phyloP scores from a whole-genome alignment of 2,113 vertebrate genomes.

The Caloenas nicobarica region DNA sequence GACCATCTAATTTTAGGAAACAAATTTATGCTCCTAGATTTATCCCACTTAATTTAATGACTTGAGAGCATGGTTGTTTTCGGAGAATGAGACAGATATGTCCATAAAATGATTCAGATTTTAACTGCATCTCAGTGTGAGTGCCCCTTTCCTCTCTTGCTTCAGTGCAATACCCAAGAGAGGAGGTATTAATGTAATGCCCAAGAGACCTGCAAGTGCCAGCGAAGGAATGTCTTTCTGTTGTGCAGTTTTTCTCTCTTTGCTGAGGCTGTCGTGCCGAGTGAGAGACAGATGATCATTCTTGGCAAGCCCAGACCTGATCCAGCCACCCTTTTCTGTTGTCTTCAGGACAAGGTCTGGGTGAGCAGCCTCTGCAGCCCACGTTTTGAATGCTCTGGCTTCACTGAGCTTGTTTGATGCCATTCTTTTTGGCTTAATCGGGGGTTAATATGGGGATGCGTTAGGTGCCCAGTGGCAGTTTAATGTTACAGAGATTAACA shows the following conservation, averaged over 20 bases:
- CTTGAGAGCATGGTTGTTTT: neutral
- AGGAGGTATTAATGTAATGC: neutral
- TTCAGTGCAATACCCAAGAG: neutral
- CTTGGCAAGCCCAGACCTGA: neutral
- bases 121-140: neutral
- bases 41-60: neutral
- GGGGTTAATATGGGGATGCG: neutral
- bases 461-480: neutral
- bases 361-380: neutral
- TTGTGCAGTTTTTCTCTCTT: neutral
- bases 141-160: neutral
- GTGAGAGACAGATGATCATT: neutral
- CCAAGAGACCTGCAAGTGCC: neutral
- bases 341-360: neutral
- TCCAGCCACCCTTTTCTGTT: neutral
- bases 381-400: neutral
- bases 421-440: neutral
- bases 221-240: neutral
- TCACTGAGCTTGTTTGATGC: neutral
- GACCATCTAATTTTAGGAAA: neutral
- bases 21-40: neutral
- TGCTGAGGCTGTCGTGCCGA: neutral
- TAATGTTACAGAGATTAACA: neutral
- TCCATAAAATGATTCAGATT: neutral
- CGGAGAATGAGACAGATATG: accelerated